Conservation (phyloP, 1,140 invertebrate genomes). For the Hyles vespertilio region DNA sequence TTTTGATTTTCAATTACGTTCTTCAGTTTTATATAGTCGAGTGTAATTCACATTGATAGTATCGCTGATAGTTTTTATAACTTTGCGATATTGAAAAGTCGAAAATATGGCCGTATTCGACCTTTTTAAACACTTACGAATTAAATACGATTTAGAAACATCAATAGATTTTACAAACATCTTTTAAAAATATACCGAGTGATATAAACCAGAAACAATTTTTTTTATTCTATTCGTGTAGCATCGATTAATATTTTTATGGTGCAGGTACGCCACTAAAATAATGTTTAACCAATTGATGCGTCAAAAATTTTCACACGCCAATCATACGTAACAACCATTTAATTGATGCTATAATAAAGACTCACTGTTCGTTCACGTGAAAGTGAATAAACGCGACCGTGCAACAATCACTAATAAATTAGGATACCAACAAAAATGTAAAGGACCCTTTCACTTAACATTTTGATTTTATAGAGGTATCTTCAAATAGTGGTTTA, state of each 20-base stretch:
- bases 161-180: background rate
- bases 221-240: too few relatives aligned
- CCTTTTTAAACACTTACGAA: too few relatives aligned
- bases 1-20: conserved; percentile 4
- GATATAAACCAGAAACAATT: background rate
- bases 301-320: conserved; percentile 49
- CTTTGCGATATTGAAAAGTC: background rate
- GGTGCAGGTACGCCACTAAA: conserved; percentile 15
- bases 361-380: conserved; percentile 28
- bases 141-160: too few relatives aligned
- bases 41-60: too few relatives aligned
- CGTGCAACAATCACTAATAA: conserved; percentile 8
- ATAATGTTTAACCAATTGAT: conserved; percentile 32
- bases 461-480: too few relatives aligned
- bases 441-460: too few relatives aligned
- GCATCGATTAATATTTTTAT: too few relatives aligned
- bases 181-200: background rate
- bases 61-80: background rate
- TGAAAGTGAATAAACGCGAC: too few relatives aligned
- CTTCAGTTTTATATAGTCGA: background rate
- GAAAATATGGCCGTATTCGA: background rate
- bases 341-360: conserved; percentile 44
- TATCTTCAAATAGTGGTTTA: too few relatives aligned
- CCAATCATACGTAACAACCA: conserved; percentile 47
- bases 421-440: too few relatives aligned